A percentile compares a stretch with the other conserved stretches of the same genome.
Evolutionary conservation across 2,888 invertebrate species (phyloP).

Genomic region (Synergus laeviventris): DNA sequence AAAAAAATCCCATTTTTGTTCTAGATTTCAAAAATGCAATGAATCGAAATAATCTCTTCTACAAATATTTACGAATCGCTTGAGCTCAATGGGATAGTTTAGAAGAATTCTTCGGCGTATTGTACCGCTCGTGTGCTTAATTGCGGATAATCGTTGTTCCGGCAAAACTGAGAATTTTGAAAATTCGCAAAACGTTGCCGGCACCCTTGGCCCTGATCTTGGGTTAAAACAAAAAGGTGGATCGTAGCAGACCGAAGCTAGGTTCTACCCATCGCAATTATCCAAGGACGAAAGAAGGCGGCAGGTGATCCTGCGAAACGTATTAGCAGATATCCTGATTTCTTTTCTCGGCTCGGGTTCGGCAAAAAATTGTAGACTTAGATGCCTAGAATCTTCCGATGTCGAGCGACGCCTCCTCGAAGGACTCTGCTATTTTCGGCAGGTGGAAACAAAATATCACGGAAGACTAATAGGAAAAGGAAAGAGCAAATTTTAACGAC

Average conservation of each 20-base stretch:
- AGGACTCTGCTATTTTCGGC: slow-evolving; percentile 65
- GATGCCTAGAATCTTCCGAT: slow-evolving; percentile 66
- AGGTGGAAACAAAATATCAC: slow-evolving; percentile 71
- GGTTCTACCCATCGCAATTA: slow-evolving; percentile 65
- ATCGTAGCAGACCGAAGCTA: slow-evolving; percentile 19
- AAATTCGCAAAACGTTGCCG: slow-evolving; percentile 52
- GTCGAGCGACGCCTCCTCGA: slow-evolving; percentile 56
- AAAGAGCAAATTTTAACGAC: slow-evolving; percentile 48
- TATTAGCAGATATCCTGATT: slow-evolving; percentile 69
- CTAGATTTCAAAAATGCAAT: too few relatives aligned
- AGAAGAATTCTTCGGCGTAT: slow-evolving; percentile 24
- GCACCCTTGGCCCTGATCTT: slow-evolving; percentile 49
- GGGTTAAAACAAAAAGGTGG: slow-evolving; percentile 1
- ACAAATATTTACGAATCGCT: slow-evolving; percentile 54
- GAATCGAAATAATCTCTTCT: not conserved
- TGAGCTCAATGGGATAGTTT: not conserved
- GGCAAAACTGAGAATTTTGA: slow-evolving; percentile 48
- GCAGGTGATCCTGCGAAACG: slow-evolving; percentile 70
- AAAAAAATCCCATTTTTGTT: too few relatives aligned
- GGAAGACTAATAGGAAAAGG: slow-evolving; percentile 56
- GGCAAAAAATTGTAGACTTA: slow-evolving; percentile 69
- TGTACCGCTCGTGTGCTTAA: slow-evolving; percentile 47
- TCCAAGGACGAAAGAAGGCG: slow-evolving; percentile 69
- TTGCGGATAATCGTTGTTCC: slow-evolving; percentile 52
- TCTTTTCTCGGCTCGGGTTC: slow-evolving; percentile 62